Base-by-base conservation (phyloP, 2,113 vertebrate genomes). In the Gallinago media region DNA sequence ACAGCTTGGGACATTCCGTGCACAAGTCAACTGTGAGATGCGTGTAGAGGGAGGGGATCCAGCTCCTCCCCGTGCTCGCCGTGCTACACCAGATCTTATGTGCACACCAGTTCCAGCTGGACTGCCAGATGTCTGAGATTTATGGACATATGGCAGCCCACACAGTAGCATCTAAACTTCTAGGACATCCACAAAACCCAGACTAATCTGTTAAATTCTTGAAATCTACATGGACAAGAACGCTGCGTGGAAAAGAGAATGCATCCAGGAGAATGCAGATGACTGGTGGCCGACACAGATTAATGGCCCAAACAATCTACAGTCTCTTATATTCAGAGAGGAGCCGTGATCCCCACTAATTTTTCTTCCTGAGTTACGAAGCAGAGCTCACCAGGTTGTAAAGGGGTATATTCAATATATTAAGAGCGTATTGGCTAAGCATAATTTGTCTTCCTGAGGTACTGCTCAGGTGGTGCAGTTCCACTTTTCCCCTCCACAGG, bases 21-120 rank as follows among this genome's bases (percentile, higher is more conserved):
- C 61, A 11, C 50, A 29, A 67, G 34, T 26, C 65, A 85, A 59
- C 46, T 21, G 34, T 13, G 67, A 11, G 84, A 67, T 59, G 70
- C 36, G 6, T 23, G 55, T 38, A 49, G 49, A 92, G 38, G 34
- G 47, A 89, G 52, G 26, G 78, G 85, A 94, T 55, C 42, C 86
- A 92, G 68, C 76, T 44, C 72, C 78, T 94, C 76, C 79, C 79
- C 63, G 31, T 0, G 23, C 26, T 84, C 46, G 65, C 32, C 58
- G 49, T n/a, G 50, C 23, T 76, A 1, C 4, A 42, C 0, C 2
- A 86, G 31, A 70, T 55, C 42, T 40, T 27, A 29, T 9, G 32
- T 32, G 67, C 91, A 56, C 76, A 86, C 92, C 86, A 95, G 79
- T 13, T 92, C 94, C 95, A 95, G 95, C 83, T 96, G 95, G 86